phyloP scores from a whole-genome alignment of 2,797 vertebrate genomes.

The Lerista edwardsae region DNA sequence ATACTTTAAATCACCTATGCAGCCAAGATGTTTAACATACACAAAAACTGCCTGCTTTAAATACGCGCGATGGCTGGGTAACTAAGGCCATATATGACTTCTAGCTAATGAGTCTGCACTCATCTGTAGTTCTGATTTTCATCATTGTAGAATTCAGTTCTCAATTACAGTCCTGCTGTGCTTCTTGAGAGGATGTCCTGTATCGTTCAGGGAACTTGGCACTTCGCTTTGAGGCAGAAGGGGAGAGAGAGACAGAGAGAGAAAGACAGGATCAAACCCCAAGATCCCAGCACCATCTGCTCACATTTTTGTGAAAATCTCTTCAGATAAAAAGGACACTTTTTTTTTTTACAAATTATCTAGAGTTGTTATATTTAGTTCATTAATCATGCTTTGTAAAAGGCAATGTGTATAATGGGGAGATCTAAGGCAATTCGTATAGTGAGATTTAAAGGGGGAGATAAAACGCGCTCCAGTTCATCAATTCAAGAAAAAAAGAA shows the following conservation, averaged over 20 bases:
- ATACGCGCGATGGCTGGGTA: no score
- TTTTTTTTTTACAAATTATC: slow-evolving; percentile 13
- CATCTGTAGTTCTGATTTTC: background rate
- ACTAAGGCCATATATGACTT: no score
- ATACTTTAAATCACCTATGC: background rate
- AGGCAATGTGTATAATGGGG: slow-evolving; percentile 30
- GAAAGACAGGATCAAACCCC: background rate
- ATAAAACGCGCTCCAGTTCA: slow-evolving; percentile 51
- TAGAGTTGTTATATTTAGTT: slow-evolving; percentile 46
- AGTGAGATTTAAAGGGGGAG: slow-evolving; percentile 26
- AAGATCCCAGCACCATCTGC: background rate
- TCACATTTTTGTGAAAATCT: slow-evolving; percentile 17
- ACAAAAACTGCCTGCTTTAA: background rate
- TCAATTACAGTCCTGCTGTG: no score
- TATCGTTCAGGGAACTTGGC: background rate
- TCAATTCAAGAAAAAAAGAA: slow-evolving; percentile 39
- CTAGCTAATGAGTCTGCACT: background rate
- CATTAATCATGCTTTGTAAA: slow-evolving; percentile 51
- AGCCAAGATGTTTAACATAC: background rate
- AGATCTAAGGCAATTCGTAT: slow-evolving; percentile 16
- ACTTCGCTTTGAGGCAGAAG: background rate
- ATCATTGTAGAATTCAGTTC: background rate
- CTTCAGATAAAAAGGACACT: slow-evolving; percentile 32
- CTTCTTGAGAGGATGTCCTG: background rate
- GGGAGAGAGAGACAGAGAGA: background rate